Percentiles rank a stretch among this genome's conserved stretches.
These are phyloP conservation scores for Pagrus major DNA, from an alignment of 2,113 vertebrate genomes.

Conservation along the genomic window DNA sequence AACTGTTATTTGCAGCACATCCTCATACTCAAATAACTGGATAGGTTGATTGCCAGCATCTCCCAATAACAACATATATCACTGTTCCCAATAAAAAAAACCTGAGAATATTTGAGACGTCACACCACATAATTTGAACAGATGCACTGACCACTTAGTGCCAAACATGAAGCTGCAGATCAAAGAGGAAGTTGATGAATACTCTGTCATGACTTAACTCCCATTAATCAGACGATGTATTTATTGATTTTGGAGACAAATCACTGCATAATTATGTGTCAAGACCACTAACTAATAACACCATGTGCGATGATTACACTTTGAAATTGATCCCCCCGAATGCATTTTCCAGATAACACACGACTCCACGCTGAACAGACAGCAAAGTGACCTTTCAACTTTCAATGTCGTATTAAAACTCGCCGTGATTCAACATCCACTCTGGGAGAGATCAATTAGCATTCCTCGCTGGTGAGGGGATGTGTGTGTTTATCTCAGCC, in stretches of 20 bases:
- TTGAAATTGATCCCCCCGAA: conserved; percentile 13
- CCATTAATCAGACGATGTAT: conserved; percentile 14
- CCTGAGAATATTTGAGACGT: no score
- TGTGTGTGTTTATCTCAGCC: conserved; percentile 41
- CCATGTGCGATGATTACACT: neutral
- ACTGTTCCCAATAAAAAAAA: no score
- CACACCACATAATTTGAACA: neutral
- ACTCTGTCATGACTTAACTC: conserved; percentile 24
- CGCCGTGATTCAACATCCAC: conserved; percentile 39
- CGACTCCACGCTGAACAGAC: conserved; percentile 4
- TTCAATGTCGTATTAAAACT: conserved; percentile 15
- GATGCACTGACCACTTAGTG: neutral
- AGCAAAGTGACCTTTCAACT: conserved; percentile 14
- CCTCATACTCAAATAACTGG: no score
- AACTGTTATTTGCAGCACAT: neutral
- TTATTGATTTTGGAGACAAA: conserved; percentile 44
- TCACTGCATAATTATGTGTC: neutral
- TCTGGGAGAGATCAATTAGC: conserved; percentile 54
- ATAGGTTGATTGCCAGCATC: no score
- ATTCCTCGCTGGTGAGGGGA: conserved; percentile 53
- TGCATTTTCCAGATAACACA: neutral
- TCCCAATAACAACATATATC: no score
- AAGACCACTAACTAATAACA: neutral
- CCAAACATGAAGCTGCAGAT: conserved; percentile 2
- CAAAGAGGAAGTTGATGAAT: conserved; percentile 18